A percentile compares a stretch with the other conserved stretches of the same genome.
Evolutionary conservation across 92 coral and sea anemone genomes (phyloP).

Genomic region (Bergia puertoricense): DNA sequence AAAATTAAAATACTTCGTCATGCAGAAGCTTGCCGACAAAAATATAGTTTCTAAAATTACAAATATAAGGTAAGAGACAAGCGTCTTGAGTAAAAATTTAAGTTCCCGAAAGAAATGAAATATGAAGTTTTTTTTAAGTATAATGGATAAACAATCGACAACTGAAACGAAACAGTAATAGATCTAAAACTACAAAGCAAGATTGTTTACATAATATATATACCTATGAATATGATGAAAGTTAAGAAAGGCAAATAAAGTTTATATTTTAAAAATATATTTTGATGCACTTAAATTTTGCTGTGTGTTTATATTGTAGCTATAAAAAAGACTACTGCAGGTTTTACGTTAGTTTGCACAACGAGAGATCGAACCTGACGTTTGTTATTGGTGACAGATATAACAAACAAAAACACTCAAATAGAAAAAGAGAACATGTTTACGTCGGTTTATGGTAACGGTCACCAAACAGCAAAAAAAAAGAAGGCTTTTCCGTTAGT

Average conservation of each 20-base stretch:
- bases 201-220: background rate
- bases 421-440: background rate
- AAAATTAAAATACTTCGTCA: background rate
- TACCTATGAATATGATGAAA: background rate
- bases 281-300: background rate
- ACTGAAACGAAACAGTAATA: too few relatives aligned
- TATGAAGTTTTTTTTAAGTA: background rate
- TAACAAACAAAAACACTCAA: background rate
- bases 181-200: background rate
- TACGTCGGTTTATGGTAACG: slow-evolving; percentile 9
- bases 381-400: background rate
- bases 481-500: background rate
- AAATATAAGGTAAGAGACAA: background rate
- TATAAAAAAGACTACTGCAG: background rate
- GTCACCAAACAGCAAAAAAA: background rate
- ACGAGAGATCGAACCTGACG: background rate
- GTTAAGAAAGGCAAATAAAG: background rate
- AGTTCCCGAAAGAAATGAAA: too few relatives aligned
- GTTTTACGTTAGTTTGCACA: background rate
- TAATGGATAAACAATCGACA: background rate
- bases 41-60: background rate
- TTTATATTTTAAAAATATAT: background rate
- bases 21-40: background rate
- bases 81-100: too few relatives aligned
- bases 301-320: background rate